Evolutionary conservation across 2,888 invertebrate genomes (phyloP).

Genomic region (Scaeva pyrastri): DNA sequence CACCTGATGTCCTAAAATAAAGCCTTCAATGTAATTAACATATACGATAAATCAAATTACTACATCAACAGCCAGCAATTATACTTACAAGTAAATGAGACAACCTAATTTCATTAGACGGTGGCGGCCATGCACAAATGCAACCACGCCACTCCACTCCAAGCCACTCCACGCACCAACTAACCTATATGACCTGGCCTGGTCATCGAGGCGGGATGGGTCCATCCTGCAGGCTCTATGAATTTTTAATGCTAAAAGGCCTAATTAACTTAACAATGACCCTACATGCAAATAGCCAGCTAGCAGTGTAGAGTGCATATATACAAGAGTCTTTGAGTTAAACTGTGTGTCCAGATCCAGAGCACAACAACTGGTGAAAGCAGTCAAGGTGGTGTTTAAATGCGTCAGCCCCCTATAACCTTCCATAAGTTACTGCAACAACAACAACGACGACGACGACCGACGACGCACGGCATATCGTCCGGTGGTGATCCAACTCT

Average conservation of each 20-base stretch:
- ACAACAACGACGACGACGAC: neutral
- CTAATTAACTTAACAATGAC: conserved; percentile 79
- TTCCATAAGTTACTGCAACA: neutral
- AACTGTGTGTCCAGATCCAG: conserved; percentile 28
- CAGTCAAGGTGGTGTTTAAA: conserved; percentile 53
- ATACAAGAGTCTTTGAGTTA: conserved; percentile 42
- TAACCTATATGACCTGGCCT: conserved; percentile 25
- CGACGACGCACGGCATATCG: neutral
- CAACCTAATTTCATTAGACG: conserved; percentile 70
- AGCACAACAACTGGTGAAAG: conserved; percentile 26
- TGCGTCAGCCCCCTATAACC: conserved; percentile 65
- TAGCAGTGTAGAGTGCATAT: conserved; percentile 38
- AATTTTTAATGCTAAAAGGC: conserved; percentile 78
- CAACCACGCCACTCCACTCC: conserved; percentile 45
- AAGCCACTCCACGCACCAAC: conserved; percentile 26
- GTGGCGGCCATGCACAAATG: conserved; percentile 55
- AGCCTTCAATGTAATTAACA: conserved; percentile 78
- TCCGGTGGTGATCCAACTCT: conserved; percentile 45
- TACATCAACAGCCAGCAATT: conserved; percentile 71
- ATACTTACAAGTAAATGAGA: conserved; percentile 55
- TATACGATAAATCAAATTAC: conserved; percentile 79
- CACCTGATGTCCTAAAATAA: conserved; percentile 52
- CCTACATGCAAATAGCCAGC: conserved; percentile 52
- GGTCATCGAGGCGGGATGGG: conserved; percentile 41
- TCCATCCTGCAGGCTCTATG: conserved; percentile 70